These are phyloP conservation scores for Ciona savignyi DNA, from an alignment of 23 tunicate species.

Conservation along the genomic window DNA sequence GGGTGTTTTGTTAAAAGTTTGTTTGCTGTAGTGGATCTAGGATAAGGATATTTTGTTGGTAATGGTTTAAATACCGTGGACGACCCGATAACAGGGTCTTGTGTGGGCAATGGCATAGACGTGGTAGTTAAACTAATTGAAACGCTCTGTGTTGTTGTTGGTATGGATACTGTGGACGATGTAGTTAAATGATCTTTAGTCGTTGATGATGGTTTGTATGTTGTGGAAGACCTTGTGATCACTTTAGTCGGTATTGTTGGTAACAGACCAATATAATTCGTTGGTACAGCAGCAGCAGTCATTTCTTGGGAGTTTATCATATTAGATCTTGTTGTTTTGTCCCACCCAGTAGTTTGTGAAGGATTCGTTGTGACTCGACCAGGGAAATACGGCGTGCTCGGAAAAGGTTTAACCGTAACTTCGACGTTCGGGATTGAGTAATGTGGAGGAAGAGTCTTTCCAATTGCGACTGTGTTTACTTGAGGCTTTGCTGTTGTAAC, in stretches of 20 bases:
- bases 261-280: too few relatives aligned
- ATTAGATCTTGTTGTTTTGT: too few relatives aligned
- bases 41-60: too few relatives aligned
- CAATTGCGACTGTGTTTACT: neutral
- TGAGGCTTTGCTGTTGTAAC: neutral
- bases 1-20: too few relatives aligned
- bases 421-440: constrained; percentile 15
- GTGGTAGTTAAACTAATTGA: neutral
- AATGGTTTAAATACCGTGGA: too few relatives aligned
- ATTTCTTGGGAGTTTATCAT: too few relatives aligned
- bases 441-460: constrained; percentile 17
- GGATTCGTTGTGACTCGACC: constrained; percentile 36
- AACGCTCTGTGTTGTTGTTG: neutral
- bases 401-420: constrained; percentile 10
- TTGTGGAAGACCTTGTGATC: too few relatives aligned
- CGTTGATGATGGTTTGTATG: neutral
- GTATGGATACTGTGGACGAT: neutral
- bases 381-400: constrained; percentile 9
- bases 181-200: neutral
- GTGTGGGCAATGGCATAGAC: constrained; percentile 3
- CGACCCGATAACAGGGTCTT: neutral
- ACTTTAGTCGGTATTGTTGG: too few relatives aligned
- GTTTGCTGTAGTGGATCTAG: too few relatives aligned
- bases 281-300: too few relatives aligned
- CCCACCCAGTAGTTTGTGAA: too few relatives aligned